Evolutionary conservation across 1,140 invertebrate genomes (phyloP).

Genomic region (Sarcophaga bullata): DNA sequence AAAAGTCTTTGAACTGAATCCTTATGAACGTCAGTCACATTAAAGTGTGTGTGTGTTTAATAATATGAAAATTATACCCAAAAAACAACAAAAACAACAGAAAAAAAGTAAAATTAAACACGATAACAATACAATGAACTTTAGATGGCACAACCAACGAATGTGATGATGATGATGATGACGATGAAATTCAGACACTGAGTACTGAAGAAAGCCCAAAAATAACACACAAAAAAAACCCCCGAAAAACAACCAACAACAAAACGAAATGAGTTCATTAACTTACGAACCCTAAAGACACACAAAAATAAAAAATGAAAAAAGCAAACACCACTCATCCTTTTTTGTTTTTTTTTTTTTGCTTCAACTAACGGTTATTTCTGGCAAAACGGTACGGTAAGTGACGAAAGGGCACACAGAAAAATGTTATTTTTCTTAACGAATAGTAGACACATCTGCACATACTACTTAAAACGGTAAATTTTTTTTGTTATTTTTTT

Average conservation of each 20-base stretch:
- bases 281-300: slow-evolving; percentile 38
- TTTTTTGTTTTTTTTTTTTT: neutral
- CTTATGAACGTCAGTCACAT: slow-evolving; percentile 3
- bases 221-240: neutral
- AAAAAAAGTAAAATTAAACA: too few relatives aligned
- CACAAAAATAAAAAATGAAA: neutral
- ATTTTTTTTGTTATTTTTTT: too few relatives aligned
- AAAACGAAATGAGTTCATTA: slow-evolving; percentile 45
- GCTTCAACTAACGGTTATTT: slow-evolving; percentile 26
- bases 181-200: slow-evolving; percentile 28
- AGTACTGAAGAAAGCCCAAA: slow-evolving; percentile 30
- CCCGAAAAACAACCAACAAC: neutral
- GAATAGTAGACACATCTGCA: neutral
- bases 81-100: slow-evolving; percentile 17
- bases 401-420: neutral
- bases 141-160: neutral
- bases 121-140: slow-evolving; percentile 33
- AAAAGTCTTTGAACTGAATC: slow-evolving; percentile 24
- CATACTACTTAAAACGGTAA: neutral
- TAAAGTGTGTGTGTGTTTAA: neutral
- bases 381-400: neutral
- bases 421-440: slow-evolving; percentile 9
- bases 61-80: slow-evolving; percentile 23
- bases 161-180: slow-evolving; percentile 14
- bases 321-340: slow-evolving; percentile 4